Percentiles rank a stretch among this genome's conserved stretches.
These are phyloP conservation scores for Hartigia nigra DNA, from an alignment of 2,888 invertebrate genomes.

Conservation along the genomic window DNA sequence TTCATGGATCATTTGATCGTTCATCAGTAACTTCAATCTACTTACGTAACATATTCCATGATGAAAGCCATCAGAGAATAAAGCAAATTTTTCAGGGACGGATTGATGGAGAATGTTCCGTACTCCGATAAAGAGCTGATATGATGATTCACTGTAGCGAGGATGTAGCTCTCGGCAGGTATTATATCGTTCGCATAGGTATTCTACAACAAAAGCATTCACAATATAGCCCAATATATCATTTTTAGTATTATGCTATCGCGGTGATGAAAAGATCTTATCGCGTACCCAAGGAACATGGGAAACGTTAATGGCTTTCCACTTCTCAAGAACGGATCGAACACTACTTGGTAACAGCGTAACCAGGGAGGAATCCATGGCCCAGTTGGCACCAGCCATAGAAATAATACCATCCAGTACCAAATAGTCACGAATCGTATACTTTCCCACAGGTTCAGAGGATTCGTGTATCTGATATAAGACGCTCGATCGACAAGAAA, in stretches of 20 bases:
- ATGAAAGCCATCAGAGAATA: constrained; percentile 75
- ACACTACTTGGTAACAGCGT: constrained; percentile 70
- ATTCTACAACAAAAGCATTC: constrained; percentile 66
- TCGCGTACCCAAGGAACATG: constrained; percentile 71
- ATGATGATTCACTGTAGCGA: constrained; percentile 79
- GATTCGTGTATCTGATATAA: constrained; percentile 66
- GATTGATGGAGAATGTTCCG: constrained; percentile 71
- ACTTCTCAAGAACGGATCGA: constrained; percentile 72
- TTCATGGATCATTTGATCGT: background rate
- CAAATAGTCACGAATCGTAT: constrained; percentile 66
- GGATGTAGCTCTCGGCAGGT: constrained; percentile 84
- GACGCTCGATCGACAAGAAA: constrained; percentile 64
- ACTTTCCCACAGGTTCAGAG: constrained; percentile 63
- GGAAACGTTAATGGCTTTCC: constrained; percentile 70
- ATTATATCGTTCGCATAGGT: constrained; percentile 82
- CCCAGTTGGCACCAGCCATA: constrained; percentile 65
- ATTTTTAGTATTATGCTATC: background rate
- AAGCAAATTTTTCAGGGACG: constrained; percentile 75
- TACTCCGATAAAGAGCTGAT: constrained; percentile 74
- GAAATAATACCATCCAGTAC: constrained; percentile 61
- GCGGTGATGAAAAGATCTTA: constrained; percentile 9
- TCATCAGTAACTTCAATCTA: constrained; percentile 14
- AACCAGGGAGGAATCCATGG: constrained; percentile 68
- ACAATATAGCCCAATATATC: background rate
- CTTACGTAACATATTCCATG: constrained; percentile 71